Percentiles rank a stretch among this genome's conserved stretches.
phyloP scores from a whole-genome alignment of 1,140 invertebrate genomes.

The Phocides pigmalion region DNA sequence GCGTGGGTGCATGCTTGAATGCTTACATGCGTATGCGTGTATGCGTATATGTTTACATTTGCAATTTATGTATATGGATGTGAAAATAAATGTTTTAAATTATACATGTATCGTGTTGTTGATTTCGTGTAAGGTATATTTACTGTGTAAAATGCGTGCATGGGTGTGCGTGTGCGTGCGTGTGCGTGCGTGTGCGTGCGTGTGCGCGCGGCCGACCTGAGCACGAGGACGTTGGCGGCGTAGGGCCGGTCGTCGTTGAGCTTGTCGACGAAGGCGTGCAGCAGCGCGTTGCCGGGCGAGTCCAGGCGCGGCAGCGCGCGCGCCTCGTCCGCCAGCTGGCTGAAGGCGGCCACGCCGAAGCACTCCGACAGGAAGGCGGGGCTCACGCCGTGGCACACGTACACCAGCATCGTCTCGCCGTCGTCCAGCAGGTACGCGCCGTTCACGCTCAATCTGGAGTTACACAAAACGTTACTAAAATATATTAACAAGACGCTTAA shows the following conservation, averaged over 20 bases:
- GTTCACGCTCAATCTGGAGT: slow-evolving; percentile 89
- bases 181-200: too few relatives aligned
- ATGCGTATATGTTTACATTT: too few relatives aligned
- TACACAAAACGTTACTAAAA: neutral
- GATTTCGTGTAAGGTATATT: too few relatives aligned
- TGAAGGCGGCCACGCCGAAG: slow-evolving; percentile 85
- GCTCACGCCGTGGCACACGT: slow-evolving; percentile 93
- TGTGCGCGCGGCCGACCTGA: slow-evolving; percentile 86
- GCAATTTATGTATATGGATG: too few relatives aligned
- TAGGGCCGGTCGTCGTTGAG: slow-evolving; percentile 94
- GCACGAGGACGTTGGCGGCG: slow-evolving; percentile 90
- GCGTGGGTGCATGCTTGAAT: too few relatives aligned
- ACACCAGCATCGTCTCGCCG: slow-evolving; percentile 93
- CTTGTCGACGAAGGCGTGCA: slow-evolving; percentile 92
- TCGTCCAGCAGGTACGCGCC: slow-evolving; percentile 97
- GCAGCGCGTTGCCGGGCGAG: slow-evolving; percentile 89
- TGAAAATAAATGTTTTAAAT: too few relatives aligned
- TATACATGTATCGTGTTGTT: too few relatives aligned
- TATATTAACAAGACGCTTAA: neutral
- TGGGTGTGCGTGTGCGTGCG: too few relatives aligned
- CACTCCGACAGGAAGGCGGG: slow-evolving; percentile 89
- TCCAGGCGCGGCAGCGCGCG: slow-evolving; percentile 91
- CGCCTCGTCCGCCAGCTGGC: slow-evolving; percentile 85
- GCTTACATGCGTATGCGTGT: too few relatives aligned
- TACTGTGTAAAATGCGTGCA: too few relatives aligned